Conservation (phyloP, 30 jellyfish, hydroid and myxozoan genomes). For the Morbakka virulenta region DNA sequence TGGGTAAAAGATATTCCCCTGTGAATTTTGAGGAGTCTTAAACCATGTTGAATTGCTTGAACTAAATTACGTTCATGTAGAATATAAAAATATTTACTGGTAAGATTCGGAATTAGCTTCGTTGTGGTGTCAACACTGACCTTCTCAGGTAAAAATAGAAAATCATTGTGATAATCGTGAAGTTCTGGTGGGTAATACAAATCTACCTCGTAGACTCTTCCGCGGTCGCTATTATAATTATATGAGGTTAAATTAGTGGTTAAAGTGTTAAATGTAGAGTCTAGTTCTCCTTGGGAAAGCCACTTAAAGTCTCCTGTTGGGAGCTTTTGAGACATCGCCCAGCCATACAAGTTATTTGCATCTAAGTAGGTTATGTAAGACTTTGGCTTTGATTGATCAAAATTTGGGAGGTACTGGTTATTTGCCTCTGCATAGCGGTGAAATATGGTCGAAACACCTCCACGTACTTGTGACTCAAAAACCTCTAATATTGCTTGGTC, state of each 20-base stretch:
- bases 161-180: too few species aligned
- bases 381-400: conserved; percentile 7
- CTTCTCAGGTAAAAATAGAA: conserved; percentile 32
- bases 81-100: conserved; percentile 51
- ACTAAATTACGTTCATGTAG: too few species aligned
- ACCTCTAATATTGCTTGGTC: conserved; percentile 8
- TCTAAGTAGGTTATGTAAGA: too few species aligned
- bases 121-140: conserved; percentile 8
- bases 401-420: background rate
- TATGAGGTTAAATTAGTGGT: conserved; percentile 25
- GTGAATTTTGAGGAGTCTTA: too few species aligned
- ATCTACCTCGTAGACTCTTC: too few species aligned
- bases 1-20: too few species aligned
- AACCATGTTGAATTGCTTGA: too few species aligned
- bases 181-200: too few species aligned
- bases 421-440: too few species aligned
- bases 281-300: conserved; percentile 24
- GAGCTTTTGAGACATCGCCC: conserved; percentile 73
- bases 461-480: conserved; percentile 37
- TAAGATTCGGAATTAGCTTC: conserved; percentile 46
- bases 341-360: conserved; percentile 46
- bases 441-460: too few species aligned
- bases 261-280: conserved; percentile 32
- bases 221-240: conserved; percentile 24
- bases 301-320: conserved; percentile 60